A percentile compares a stretch with the other conserved stretches of the same genome.
phyloP scores from a whole-genome alignment of 2,113 vertebrate species.

The Strix aluco region DNA sequence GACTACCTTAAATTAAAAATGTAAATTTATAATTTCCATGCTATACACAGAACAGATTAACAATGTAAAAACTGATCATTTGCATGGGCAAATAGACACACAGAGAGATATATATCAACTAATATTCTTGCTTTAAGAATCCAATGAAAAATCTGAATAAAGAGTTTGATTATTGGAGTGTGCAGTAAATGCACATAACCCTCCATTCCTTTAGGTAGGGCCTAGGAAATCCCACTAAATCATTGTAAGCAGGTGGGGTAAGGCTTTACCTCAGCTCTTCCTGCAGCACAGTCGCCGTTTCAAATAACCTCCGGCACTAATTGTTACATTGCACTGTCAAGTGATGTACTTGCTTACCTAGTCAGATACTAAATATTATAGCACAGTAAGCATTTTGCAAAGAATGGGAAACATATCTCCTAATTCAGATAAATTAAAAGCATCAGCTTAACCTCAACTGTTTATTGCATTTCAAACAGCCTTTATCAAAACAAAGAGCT shows the following conservation, averaged over 20 bases:
- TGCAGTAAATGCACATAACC: neutral
- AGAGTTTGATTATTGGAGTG: neutral
- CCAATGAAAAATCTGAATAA: neutral
- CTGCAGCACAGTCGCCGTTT: neutral
- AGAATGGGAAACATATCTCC: neutral
- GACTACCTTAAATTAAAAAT: neutral
- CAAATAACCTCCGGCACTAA: neutral
- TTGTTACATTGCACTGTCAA: neutral
- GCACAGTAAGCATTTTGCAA: neutral
- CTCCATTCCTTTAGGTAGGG: neutral
- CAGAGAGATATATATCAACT: neutral
- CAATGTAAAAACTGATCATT: neutral
- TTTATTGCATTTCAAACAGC: constrained; percentile 21
- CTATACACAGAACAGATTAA: neutral
- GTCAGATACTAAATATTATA: neutral
- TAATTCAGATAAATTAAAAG: constrained; percentile 8
- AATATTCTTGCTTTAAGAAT: neutral
- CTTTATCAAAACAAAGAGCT: constrained; percentile 42
- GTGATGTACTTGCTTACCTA: neutral
- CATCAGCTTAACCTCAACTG: neutral
- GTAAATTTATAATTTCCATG: fast-evolving
- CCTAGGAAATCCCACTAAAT: neutral
- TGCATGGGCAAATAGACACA: fast-evolving
- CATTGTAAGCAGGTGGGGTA: neutral
- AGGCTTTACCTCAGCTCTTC: neutral